Base-by-base conservation (phyloP, 2,888 invertebrate genomes). In the Mythimna albipuncta region DNA sequence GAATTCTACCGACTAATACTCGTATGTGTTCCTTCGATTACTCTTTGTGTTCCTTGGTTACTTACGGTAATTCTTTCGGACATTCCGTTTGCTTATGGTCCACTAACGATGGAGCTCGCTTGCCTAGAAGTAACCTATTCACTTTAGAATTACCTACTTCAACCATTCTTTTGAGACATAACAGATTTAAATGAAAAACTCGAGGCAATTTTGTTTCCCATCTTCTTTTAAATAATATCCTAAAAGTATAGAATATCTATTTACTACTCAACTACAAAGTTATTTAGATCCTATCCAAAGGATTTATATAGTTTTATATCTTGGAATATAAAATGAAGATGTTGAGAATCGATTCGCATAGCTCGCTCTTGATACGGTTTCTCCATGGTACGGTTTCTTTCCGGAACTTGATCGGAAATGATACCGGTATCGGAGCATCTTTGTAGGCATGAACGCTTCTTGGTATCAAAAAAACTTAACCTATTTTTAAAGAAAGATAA, bases 311-410 rank as follows among this genome's bases (percentile, higher is more conserved):
- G 16, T 54, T 16, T 41, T 21, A 19, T 65, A 57, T 61, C 50
- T 72, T 57, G 26, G n/a, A 63, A 63, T 57, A 57, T 74, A 75
- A 63, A 72, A 57, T 50, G 16, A 32, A 38, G 6, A 58, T 75
- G 26, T 13, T 26, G 44, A 11, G 19, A 59, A 77, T 61, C 59
- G 35, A 61, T 74, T 61, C 67, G 9, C 54, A 32, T 54, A 47
- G n/a, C 47, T 13, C 47, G 69, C 19, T 69, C 41, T 26, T 61
- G 11, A 61, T 77, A 77, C 54, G 59, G 44, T 74, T 77, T 77
- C 77, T 67, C 67, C 13, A 2, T 13, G 38, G 73, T 59, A 61
- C 68, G 44, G 52, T 77, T 77, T 68, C 77, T 69, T 69, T 77
- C 11, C 47, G 69, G 59, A 74, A 76, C 58, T 54, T 35, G 52